Percentiles rank a stretch among this genome's conserved stretches.
phyloP scores from a whole-genome alignment of 2,888 invertebrate genomes.

The Xestia xanthographa region DNA sequence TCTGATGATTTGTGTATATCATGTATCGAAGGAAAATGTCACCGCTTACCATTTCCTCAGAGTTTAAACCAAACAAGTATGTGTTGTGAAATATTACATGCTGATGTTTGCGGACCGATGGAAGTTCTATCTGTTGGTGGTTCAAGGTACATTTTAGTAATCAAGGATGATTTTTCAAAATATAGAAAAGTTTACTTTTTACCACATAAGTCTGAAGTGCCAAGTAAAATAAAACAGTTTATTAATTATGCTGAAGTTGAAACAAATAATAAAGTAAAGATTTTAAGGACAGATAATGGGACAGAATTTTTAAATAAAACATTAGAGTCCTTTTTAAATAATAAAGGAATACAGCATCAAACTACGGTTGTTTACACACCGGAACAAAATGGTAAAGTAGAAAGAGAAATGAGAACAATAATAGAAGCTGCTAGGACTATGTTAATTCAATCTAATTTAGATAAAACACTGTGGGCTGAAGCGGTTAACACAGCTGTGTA shows the following conservation, averaged over 20 bases:
- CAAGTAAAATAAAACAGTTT: neutral
- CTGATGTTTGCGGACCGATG: constrained; percentile 3
- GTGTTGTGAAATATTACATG: neutral
- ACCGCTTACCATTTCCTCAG: too few species aligned
- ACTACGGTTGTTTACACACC: constrained; percentile 11
- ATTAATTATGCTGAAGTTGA: constrained; percentile 6
- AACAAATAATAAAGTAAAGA: constrained; percentile 5
- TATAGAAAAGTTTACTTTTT: neutral
- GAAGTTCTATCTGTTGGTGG: too few species aligned
- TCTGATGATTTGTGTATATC: too few species aligned
- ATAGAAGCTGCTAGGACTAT: constrained; percentile 10
- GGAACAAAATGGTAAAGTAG: constrained; percentile 1
- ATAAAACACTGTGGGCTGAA: constrained; percentile 1
- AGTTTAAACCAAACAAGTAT: too few species aligned
- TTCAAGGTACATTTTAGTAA: too few species aligned
- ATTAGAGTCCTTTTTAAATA: neutral
- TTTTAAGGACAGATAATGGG: neutral
- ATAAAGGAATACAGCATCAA: constrained; percentile 6
- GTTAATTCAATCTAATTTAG: constrained; percentile 3
- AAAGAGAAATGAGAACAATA: constrained; percentile 8
- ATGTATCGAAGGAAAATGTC: too few species aligned
- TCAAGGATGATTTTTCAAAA: too few species aligned
- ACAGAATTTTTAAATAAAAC: neutral
- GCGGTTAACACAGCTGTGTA: constrained; percentile 4
- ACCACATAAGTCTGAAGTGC: neutral